A percentile compares a stretch with the other conserved stretches of the same genome.
phyloP scores from a whole-genome alignment of 2,797 vertebrate genomes.

The Acanthiza pusilla region DNA sequence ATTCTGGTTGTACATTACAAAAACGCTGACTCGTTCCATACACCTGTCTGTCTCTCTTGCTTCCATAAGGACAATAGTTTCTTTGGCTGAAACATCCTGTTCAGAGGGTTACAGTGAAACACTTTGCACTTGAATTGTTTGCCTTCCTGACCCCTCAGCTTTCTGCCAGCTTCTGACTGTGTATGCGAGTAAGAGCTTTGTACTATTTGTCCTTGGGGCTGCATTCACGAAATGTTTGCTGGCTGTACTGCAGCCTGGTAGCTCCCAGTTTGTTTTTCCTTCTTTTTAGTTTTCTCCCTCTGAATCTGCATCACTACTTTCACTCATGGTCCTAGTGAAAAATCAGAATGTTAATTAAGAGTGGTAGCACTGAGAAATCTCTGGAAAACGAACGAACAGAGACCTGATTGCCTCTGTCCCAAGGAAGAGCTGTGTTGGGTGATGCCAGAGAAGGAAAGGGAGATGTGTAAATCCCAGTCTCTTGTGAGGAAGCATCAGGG shows the following conservation, averaged over 20 bases:
- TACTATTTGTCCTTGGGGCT: constrained; percentile 20
- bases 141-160: constrained; percentile 25
- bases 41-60: neutral
- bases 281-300: neutral
- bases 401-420: neutral
- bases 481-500: neutral
- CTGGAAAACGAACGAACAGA: neutral
- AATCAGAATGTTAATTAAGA: neutral
- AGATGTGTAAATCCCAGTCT: neutral
- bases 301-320: neutral
- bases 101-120: neutral
- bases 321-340: neutral
- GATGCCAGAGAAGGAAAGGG: neutral
- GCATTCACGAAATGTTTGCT: neutral
- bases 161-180: constrained; percentile 40
- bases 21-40: neutral
- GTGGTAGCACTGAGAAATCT: neutral
- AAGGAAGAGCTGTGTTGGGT: neutral
- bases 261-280: neutral
- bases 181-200: neutral
- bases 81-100: constrained; percentile 26
- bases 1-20: neutral
- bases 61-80: neutral
- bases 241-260: neutral
- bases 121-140: constrained; percentile 22